Percentiles rank a stretch among this genome's conserved stretches.
phyloP scores from a whole-genome alignment of 2,888 invertebrate species.

The Fabriciana adippe region DNA sequence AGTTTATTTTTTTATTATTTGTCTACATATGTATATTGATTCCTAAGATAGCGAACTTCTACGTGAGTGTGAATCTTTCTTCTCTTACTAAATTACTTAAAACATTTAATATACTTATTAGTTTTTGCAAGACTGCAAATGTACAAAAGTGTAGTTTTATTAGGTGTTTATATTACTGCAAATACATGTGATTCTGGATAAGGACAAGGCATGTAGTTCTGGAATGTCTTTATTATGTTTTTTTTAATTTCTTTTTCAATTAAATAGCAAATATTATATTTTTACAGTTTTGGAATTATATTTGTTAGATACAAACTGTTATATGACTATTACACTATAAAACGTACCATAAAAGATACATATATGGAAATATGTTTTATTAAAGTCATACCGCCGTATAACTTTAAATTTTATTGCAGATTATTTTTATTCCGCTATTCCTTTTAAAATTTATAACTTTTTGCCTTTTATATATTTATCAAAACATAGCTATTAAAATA shows the following conservation, averaged over 20 bases:
- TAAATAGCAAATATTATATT: background rate
- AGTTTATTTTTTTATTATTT: no score
- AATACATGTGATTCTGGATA: no score
- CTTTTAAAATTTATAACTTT: conserved; percentile 22
- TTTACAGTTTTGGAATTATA: background rate
- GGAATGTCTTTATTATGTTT: no score
- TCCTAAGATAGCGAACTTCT: no score
- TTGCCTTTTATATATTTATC: conserved; percentile 13
- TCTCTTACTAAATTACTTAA: no score
- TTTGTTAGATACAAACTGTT: conserved; percentile 1
- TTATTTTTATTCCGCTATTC: conserved; percentile 23
- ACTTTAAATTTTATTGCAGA: conserved; percentile 28
- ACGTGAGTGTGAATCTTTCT: no score
- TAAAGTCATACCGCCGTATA: conserved; percentile 4
- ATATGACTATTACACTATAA: conserved; percentile 11
- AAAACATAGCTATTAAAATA: background rate
- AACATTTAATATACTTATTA: no score
- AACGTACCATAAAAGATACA: conserved; percentile 17
- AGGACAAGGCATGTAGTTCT: no score
- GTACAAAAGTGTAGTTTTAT: no score
- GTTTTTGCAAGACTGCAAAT: no score
- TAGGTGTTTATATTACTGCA: no score
- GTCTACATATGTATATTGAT: no score
- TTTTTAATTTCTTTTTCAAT: background rate
- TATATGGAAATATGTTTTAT: conserved; percentile 21